phyloP scores from a whole-genome alignment of 2,797 vertebrate genomes.

The Karalla daura region DNA sequence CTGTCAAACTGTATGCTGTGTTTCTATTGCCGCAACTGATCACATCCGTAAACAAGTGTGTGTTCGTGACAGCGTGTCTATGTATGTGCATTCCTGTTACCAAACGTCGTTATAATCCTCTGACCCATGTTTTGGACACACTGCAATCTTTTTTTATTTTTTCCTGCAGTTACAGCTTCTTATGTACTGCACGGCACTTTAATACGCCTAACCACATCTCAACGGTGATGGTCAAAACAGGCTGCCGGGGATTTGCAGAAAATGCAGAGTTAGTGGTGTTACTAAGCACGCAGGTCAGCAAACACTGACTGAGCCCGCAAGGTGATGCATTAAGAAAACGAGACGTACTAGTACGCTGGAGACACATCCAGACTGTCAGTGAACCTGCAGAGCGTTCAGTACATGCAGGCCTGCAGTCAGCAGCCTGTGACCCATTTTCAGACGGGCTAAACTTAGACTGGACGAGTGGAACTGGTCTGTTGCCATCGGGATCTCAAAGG shows the following conservation, averaged over 20 bases:
- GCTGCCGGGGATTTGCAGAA: neutral
- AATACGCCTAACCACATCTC: neutral
- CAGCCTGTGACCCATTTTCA: slow-evolving; percentile 59
- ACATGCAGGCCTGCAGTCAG: slow-evolving; percentile 26
- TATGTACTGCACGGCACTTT: neutral
- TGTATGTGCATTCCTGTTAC: slow-evolving; percentile 6
- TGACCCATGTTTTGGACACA: slow-evolving; percentile 38
- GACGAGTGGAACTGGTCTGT: slow-evolving; percentile 30
- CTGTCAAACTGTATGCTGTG: slow-evolving; percentile 9
- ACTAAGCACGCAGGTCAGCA: neutral
- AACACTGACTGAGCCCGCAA: neutral
- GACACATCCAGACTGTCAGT: slow-evolving; percentile 3
- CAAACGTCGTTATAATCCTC: neutral
- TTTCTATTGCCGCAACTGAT: slow-evolving; percentile 17
- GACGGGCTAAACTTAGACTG: slow-evolving; percentile 64
- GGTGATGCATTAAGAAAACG: slow-evolving; percentile 14
- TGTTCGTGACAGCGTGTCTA: slow-evolving; percentile 1
- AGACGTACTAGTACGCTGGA: slow-evolving; percentile 6
- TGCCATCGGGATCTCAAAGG: slow-evolving; percentile 38
- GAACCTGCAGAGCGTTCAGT: slow-evolving; percentile 40
- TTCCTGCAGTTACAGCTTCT: neutral
- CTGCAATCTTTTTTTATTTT: slow-evolving; percentile 22
- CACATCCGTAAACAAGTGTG: slow-evolving; percentile 4
- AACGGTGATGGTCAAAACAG: slow-evolving; percentile 3
- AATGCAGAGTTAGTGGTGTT: neutral